Conservation (phyloP, 2,797 vertebrate species). For the Microctenopoma steveboyesi region DNA sequence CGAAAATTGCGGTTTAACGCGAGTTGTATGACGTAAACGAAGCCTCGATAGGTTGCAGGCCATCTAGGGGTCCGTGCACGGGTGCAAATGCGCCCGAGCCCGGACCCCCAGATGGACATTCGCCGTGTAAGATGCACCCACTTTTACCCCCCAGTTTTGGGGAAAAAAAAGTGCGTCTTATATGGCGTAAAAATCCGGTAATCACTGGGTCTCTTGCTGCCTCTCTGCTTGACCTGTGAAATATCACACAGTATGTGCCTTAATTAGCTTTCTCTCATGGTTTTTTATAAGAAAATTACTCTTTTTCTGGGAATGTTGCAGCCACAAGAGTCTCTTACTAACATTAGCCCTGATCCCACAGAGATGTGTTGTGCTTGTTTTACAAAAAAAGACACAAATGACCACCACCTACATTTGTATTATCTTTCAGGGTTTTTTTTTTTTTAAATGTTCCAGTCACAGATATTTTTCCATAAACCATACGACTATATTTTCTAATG, state of each 20-base stretch:
- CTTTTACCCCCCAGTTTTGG: no score
- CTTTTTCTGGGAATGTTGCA: background rate
- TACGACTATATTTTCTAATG: background rate
- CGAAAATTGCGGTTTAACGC: no score
- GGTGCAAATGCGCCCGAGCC: no score
- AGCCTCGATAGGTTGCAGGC: no score
- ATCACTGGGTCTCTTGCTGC: background rate
- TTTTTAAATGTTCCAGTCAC: background rate
- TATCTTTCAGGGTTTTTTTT: background rate
- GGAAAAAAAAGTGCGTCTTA: no score
- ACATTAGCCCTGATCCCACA: background rate
- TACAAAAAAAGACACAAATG: background rate
- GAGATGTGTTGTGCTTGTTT: background rate
- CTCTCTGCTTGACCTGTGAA: slow-evolving; percentile 8
- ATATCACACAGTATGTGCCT: slow-evolving; percentile 17
- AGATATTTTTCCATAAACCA: background rate
- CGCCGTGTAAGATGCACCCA: no score
- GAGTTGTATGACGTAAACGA: no score
- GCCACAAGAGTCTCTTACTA: background rate
- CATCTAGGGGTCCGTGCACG: no score
- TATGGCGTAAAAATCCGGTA: background rate
- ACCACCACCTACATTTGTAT: background rate
- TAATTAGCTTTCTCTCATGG: background rate
- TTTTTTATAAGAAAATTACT: background rate
- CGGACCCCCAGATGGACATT: no score